Conservation (phyloP, 1,140 invertebrate genomes). For the Ostrea edulis region DNA sequence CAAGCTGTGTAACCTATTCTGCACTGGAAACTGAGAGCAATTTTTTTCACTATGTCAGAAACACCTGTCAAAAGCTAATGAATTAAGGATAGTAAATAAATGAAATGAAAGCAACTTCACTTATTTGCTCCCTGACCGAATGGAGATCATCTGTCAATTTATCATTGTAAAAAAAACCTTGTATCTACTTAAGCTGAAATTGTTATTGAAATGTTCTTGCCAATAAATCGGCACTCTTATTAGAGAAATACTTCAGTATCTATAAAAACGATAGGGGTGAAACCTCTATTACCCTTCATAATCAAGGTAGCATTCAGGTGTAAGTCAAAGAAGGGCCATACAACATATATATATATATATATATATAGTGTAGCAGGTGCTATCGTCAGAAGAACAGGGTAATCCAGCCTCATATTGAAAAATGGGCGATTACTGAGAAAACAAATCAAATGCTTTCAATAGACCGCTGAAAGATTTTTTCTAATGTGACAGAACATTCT, state of each 20-base stretch:
- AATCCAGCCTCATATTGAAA: not conserved
- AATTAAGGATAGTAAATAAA: not conserved
- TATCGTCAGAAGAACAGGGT: not conserved
- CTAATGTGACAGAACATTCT: not conserved
- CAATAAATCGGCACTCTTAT: constrained; percentile 37
- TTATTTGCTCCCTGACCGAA: constrained; percentile 19
- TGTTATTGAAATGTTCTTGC: constrained; percentile 37
- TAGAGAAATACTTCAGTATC: constrained; percentile 35
- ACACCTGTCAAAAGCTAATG: constrained; percentile 16
- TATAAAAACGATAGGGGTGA: constrained; percentile 25
- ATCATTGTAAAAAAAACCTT: not conserved
- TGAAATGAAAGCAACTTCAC: constrained; percentile 5
- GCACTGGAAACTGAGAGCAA: not conserved
- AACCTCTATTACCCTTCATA: constrained; percentile 9
- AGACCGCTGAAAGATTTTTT: not conserved
- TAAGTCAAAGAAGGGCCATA: not conserved
- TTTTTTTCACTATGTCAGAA: not conserved
- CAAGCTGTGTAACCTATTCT: too few relatives aligned
- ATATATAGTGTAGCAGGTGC: not conserved
- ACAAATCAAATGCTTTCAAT: not conserved
- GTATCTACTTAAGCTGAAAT: constrained; percentile 29
- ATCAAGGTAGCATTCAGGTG: constrained; percentile 23
- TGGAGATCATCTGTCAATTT: constrained; percentile 9
- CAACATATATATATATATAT: not conserved
- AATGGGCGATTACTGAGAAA: constrained; percentile 1